phyloP scores from a whole-genome alignment of 2,888 invertebrate species.

The Boloria euphrosyne region DNA sequence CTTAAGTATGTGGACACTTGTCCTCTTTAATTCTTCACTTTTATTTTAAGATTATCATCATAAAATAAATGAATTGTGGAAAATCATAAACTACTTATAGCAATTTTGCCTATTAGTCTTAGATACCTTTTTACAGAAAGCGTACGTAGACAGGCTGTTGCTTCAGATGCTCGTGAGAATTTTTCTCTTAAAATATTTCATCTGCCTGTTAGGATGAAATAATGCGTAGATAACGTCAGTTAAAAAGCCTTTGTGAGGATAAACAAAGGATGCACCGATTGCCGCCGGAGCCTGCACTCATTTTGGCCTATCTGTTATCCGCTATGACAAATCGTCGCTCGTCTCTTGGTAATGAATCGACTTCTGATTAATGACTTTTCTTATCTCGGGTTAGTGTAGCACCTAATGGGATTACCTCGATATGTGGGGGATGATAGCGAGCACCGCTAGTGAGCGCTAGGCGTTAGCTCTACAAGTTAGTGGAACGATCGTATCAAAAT shows the following conservation, averaged over 20 bases:
- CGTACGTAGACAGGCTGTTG: no score
- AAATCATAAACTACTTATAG: no score
- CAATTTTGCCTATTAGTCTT: no score
- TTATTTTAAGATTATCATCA: no score
- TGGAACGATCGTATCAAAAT: not conserved
- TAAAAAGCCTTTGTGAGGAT: constrained; percentile 14
- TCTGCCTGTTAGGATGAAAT: not conserved
- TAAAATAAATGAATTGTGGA: no score
- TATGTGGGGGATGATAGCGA: constrained; percentile 35
- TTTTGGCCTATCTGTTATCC: constrained; percentile 4
- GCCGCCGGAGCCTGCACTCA: not conserved
- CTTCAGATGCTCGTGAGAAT: constrained; percentile 2
- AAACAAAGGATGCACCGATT: constrained; percentile 18
- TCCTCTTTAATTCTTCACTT: no score
- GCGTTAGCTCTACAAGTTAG: constrained; percentile 28
- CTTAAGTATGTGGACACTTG: no score
- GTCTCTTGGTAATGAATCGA: constrained; percentile 70
- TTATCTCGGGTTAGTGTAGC: constrained; percentile 68
- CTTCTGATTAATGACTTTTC: constrained; percentile 73
- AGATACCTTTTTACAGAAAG: not conserved
- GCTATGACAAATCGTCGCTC: constrained; percentile 72
- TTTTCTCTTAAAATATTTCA: constrained; percentile 4
- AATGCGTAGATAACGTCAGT: constrained; percentile 16
- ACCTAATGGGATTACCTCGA: constrained; percentile 71
- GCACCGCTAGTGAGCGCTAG: not conserved